Evolutionary conservation across 1,140 invertebrate genomes (phyloP).

Genomic region (Magallana gigas): DNA sequence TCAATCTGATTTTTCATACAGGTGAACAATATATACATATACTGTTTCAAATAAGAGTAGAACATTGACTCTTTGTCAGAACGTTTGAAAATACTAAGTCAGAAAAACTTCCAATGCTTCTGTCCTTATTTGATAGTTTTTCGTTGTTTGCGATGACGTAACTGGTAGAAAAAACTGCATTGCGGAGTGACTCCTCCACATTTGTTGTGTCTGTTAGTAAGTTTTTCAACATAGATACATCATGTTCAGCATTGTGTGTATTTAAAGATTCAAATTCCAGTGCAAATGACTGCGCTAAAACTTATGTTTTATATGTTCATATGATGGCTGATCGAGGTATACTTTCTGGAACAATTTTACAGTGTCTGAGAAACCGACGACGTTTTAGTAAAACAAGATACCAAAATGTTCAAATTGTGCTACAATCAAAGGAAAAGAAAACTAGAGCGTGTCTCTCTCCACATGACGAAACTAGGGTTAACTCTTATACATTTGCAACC

Average conservation of each 20-base stretch:
- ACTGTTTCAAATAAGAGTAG: not conserved
- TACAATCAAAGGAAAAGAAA: not conserved
- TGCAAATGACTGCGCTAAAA: not conserved
- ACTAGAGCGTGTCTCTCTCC: not conserved
- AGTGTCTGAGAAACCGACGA: not conserved
- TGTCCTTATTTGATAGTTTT: constrained; percentile 12
- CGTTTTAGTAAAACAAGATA: not conserved
- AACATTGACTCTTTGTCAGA: not conserved
- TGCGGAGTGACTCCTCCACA: not conserved
- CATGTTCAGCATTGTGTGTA: not conserved
- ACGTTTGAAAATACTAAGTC: not conserved
- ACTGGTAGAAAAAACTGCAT: not conserved
- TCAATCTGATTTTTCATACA: too few relatives aligned
- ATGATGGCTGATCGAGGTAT: not conserved
- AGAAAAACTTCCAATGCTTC: not conserved
- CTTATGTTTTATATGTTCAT: not conserved
- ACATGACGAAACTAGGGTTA: not conserved
- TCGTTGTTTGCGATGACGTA: not conserved
- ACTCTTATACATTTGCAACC: not conserved
- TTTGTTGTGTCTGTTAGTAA: not conserved
- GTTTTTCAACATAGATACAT: not conserved
- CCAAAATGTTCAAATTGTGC: not conserved
- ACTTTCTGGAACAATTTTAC: not conserved
- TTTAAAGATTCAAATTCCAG: not conserved
- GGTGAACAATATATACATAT: too few relatives aligned